Base-by-base conservation (phyloP, 2,797 vertebrate species). In the Tauraco hartlaubi region DNA sequence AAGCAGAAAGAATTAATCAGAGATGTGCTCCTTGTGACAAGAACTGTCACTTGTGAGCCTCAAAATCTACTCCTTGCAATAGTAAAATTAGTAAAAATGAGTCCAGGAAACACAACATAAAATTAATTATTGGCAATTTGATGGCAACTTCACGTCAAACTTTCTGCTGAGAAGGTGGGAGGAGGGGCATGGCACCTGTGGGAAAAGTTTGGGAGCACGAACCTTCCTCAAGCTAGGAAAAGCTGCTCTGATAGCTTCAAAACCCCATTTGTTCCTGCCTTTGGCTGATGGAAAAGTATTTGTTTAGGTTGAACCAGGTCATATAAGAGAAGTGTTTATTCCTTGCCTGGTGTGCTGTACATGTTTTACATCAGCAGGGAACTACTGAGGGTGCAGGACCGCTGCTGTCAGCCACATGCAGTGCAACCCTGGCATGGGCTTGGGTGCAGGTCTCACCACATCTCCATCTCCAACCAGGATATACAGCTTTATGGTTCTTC, bases 1-100 rank as follows among this genome's bases (percentile, higher is more conserved):
- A 69, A 96, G 73, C 80, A 90, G 77, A 88, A 95, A 62, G 92
- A 67, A 91, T 81, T 95, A 87, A 87, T 95, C 93, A 97, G 73
- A 90, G 75, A 93, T 83, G 35, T 94, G 39, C 68, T 86, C 29
- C 73, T 86, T 96, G 64, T 88, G 88, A 96, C 96, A 94, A 92
- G 44, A 43, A 22, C 80, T 95, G 90, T 93, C 96, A 90, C 82
- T 97, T 79, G 88, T 4, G 35, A 85, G 55, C n/a, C 51, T 71
- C 54, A 77, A 92, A 94, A 92, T 76, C 33, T 77, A 76, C 79
- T 76, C 17, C 25, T 81, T 84, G 68, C 48, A 59, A 64, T n/a
- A 81, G 68, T 48, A 79, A 83, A 94, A 92, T 92, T 80, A 95
- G 49, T 72, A 85, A 89, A 77, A 84, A 78, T 58, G 1, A 85